These are phyloP conservation scores for Halictus quadricinctus DNA, from an alignment of 2,888 invertebrate species.

Conservation along the genomic window DNA sequence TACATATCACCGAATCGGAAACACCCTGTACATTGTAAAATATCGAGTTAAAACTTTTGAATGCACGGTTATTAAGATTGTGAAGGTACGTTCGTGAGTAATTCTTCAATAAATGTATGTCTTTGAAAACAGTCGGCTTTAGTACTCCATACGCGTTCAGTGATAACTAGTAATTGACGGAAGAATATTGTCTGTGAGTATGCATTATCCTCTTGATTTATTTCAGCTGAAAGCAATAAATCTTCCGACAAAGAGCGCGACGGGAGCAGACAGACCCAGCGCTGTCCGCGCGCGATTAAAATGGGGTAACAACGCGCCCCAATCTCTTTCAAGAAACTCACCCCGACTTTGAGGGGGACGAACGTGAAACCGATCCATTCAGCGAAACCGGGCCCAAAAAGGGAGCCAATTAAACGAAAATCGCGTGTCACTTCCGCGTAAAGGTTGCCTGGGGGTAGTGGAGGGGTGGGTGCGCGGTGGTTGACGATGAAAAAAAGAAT, in stretches of 20 bases:
- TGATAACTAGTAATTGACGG: too few species aligned
- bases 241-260: background rate
- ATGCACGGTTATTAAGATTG: too few species aligned
- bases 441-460: background rate
- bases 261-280: background rate
- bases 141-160: too few species aligned
- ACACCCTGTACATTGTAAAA: too few species aligned
- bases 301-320: background rate
- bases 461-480: background rate
- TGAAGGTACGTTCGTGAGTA: too few species aligned
- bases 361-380: background rate
- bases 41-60: too few species aligned
- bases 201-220: background rate
- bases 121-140: too few species aligned
- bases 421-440: slow-evolving; percentile 8
- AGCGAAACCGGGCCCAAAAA: slow-evolving; percentile 7
- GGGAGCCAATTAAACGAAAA: slow-evolving; percentile 25
- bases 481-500: slow-evolving; percentile 30
- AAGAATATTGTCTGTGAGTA: too few species aligned
- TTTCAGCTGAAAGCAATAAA: background rate
- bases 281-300: background rate
- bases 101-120: too few species aligned
- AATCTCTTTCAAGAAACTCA: background rate
- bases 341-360: background rate
- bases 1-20: too few species aligned